Percentiles rank a stretch among this genome's conserved stretches.
phyloP scores from a whole-genome alignment of 2,113 vertebrate species.

The Camelus dromedarius region DNA sequence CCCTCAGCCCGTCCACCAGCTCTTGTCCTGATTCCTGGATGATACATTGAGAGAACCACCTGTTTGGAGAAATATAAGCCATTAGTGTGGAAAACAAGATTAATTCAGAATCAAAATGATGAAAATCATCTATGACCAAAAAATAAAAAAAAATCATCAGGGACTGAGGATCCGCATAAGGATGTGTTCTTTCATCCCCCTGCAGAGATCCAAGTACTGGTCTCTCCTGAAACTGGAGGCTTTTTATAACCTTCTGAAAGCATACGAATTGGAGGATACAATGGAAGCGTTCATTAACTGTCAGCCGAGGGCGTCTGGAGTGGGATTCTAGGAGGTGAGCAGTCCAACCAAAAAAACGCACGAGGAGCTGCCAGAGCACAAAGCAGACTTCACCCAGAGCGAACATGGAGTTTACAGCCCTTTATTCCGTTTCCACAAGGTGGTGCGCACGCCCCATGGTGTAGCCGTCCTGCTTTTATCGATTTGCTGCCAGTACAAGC shows the following conservation, averaged over 20 bases:
- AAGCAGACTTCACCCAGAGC: too few species aligned
- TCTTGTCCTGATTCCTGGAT: constrained; percentile 37
- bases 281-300: not conserved
- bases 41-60: constrained; percentile 56
- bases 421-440: too few species aligned
- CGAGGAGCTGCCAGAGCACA: too few species aligned
- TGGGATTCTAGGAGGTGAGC: too few species aligned
- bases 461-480: too few species aligned
- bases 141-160: too few species aligned
- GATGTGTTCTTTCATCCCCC: not conserved
- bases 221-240: not conserved
- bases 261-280: not conserved
- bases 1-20: not conserved
- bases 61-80: constrained; percentile 2
- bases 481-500: too few species aligned
- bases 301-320: too few species aligned
- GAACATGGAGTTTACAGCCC: too few species aligned
- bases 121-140: not conserved
- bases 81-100: not conserved
- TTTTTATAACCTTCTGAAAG: not conserved
- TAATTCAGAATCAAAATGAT: not conserved
- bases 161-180: not conserved
- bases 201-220: not conserved
- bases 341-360: too few species aligned
- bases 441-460: too few species aligned